Evolutionary conservation across 2,888 invertebrate species (phyloP), one percentile per base, ranked within the genome.

Genomic region (Uloborus plumipes): DNA sequence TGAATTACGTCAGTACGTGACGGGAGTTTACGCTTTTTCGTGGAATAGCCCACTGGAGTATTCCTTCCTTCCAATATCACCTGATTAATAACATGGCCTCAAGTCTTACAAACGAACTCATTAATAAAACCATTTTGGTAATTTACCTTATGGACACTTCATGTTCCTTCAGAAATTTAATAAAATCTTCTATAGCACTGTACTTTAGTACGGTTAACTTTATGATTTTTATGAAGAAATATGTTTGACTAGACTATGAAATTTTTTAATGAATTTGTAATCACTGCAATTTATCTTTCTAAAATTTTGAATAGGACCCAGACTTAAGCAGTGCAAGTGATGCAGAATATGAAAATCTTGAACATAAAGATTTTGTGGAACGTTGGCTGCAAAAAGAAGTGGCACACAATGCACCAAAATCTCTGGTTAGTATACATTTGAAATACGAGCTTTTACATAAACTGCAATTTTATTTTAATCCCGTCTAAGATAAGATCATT

Each of bases 301-400:
- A 9, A 9, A 39, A 9, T 53, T 47, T 66, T 62, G 20, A 7
- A 9, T 79, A 84, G 84, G 84, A 84, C 18, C 75, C 75, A n/a
- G 79, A 84, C 59, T 58, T 84, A 2, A 79, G 72, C 18, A 84
- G 84, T 58, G 79, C 79, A 15, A 84, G 84, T 66, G 84, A 84
- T 58, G 79, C 50, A 4, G 84, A 84, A 58, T 65, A 66, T 39
- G 79, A 84, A 59, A 75, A 77, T 53, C 62, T 84, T 14, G 85
- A 85, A 39, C 84, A 85, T 59, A 71, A 77, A 20, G 84, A 83
- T 22, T 84, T 80, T 55, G 92, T 94, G 64, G 93, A 94, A 88
- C 93, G 94, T 87, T 94, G 94, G 93, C 89, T 94, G 71, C 91
- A 93, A 87, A 89, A 94, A 86, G 94, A 94, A 87, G 93, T 94